These are phyloP conservation scores for Apteryx owenii DNA, from an alignment of 2,113 vertebrate species.

Conservation along the genomic window DNA sequence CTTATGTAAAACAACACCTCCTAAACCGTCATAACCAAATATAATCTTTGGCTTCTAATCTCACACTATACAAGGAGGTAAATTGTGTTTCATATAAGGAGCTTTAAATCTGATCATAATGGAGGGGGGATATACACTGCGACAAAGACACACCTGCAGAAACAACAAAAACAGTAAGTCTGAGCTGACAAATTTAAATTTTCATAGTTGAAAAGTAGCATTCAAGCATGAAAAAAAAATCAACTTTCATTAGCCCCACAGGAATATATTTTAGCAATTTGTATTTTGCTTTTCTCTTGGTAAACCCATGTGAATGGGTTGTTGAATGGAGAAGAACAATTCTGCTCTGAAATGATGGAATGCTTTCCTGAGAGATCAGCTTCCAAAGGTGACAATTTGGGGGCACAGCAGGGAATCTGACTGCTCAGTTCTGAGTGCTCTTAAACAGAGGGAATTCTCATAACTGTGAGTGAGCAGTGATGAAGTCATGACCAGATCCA, in stretches of 20 bases:
- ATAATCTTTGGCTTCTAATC: slow-evolving; percentile 56
- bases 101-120: background rate
- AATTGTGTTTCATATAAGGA: slow-evolving; percentile 27
- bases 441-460: slow-evolving; percentile 11
- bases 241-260: background rate
- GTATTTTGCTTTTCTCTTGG: background rate
- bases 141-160: slow-evolving; percentile 7
- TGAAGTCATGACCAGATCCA: slow-evolving; percentile 15
- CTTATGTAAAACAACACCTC: slow-evolving; percentile 67
- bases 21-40: slow-evolving; percentile 24
- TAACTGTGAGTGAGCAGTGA: background rate
- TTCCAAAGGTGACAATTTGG: slow-evolving; percentile 23
- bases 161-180: background rate
- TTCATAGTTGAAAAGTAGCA: slow-evolving; percentile 9
- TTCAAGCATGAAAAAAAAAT: background rate
- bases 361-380: background rate
- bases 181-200: background rate
- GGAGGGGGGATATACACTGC: background rate
- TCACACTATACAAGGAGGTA: background rate
- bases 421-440: background rate
- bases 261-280: background rate
- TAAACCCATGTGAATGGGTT: background rate
- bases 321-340: background rate
- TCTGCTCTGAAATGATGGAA: background rate
- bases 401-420: slow-evolving; percentile 1